phyloP scores from a whole-genome alignment of 2,888 invertebrate genomes.

The Suillia variegata region DNA sequence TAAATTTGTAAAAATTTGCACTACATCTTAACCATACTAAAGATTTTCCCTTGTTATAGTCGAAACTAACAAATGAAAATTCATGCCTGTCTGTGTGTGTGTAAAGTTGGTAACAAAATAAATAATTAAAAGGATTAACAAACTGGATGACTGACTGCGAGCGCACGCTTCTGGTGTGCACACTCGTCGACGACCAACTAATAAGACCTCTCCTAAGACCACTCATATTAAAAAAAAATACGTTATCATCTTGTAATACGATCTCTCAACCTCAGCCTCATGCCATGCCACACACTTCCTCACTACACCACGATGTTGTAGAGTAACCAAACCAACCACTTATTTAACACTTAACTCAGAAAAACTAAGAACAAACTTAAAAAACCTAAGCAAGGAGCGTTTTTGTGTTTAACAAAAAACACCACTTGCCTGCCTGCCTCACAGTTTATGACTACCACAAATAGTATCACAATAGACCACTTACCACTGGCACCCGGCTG shows the following conservation, averaged over 20 bases:
- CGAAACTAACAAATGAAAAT: constrained; percentile 23
- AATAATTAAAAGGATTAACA: constrained; percentile 15
- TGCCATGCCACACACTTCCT: background rate
- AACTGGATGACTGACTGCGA: constrained; percentile 15
- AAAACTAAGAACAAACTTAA: constrained; percentile 29
- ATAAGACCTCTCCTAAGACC: constrained; percentile 1
- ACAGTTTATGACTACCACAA: constrained; percentile 44
- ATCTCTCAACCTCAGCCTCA: too few relatives aligned
- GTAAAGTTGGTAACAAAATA: constrained; percentile 13
- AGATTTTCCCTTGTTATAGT: constrained; percentile 26
- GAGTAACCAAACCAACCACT: constrained; percentile 25
- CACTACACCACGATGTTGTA: too few relatives aligned
- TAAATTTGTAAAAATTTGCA: too few relatives aligned
- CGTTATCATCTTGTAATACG: too few relatives aligned
- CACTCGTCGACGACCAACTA: constrained; percentile 3
- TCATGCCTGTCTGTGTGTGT: constrained; percentile 4
- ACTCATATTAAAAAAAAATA: background rate
- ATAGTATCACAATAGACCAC: constrained; percentile 53
- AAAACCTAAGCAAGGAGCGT: constrained; percentile 8
- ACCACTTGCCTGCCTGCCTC: too few relatives aligned
- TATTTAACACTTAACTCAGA: constrained; percentile 23
- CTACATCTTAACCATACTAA: constrained; percentile 11
- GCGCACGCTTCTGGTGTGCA: constrained; percentile 4
- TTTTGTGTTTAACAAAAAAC: constrained; percentile 15
- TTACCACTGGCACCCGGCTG: constrained; percentile 41